A percentile compares a stretch with the other conserved stretches of the same genome.
Evolutionary conservation across 2,888 invertebrate genomes (phyloP).

Genomic region (Drosophila demipolita): DNA sequence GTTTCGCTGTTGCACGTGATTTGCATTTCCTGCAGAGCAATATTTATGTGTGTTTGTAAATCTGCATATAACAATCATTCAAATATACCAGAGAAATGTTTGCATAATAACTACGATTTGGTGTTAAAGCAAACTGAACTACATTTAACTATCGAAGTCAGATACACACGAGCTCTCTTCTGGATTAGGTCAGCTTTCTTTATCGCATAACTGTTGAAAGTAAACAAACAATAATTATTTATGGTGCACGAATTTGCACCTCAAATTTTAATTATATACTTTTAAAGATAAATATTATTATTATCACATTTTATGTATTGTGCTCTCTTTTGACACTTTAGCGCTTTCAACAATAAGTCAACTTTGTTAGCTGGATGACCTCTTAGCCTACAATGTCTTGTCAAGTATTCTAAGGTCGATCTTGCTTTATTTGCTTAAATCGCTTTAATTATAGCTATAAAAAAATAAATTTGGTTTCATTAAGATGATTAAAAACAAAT

Average conservation of each 20-base stretch:
- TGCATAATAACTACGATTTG: neutral
- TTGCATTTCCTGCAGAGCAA: conserved; percentile 3
- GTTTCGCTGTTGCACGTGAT: conserved; percentile 11
- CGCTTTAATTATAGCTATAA: neutral
- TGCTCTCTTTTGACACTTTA: neutral
- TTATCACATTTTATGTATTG: neutral
- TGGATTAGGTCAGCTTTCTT: conserved; percentile 1
- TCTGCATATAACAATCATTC: neutral
- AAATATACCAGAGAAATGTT: neutral
- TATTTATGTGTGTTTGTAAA: neutral
- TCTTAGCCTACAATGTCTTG: neutral
- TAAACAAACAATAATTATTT: neutral
- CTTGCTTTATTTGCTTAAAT: neutral
- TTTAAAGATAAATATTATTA: neutral
- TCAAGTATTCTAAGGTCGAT: neutral
- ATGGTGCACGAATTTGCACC: neutral
- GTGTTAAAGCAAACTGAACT: neutral
- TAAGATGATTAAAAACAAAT: neutral
- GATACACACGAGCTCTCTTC: neutral
- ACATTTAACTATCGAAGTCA: neutral
- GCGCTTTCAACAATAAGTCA: neutral
- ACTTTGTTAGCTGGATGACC: neutral
- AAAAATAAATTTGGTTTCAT: neutral
- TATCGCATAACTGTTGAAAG: neutral
- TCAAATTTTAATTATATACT: neutral